Evolutionary conservation across 2,797 vertebrate genomes (phyloP), one percentile per base, ranked within the genome.

Genomic region (Schizopygopsis malacanthus): DNA sequence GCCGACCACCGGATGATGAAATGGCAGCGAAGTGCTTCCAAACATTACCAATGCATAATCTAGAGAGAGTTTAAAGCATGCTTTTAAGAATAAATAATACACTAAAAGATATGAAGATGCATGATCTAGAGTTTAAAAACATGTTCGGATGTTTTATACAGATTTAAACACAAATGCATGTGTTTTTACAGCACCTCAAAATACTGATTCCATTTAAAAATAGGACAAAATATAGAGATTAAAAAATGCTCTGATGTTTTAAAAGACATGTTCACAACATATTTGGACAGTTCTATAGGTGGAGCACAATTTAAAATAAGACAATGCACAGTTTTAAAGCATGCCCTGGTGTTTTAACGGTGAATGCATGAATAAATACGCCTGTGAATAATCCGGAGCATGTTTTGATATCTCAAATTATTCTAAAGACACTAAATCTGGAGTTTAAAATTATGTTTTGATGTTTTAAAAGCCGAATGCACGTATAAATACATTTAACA

Each of bases 1-100:
- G 54, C 6, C 9, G 16, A 50, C 16, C 22, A 39, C 52, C 22
- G 12, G 71, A 54, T 84, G 82, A 84, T 67, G 47, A 78, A 84
- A 70, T 39, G 47, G 28, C 41, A 72, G 6, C 4, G 2, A 69
- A 69, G 22, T 11, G 33, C 33, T 77, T 63, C 28, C 25, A 50
- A 39, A 65, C 43, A 52, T n/a, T 41, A 54, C 22, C 1, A n/a
- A 52, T 0, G 61, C 63, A 39, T 37, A 1, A 37, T 18, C 41
- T n/a, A 10, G 18, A 22, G 39, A 45, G 70, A 33, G 28, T 75
- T 76, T n/a, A 39, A 41, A 41, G 22, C 56, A 75, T 25, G 82
- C 79, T 67, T 8, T 8, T 0, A 8, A 50, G 37, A 41, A 59
- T n/a, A 72, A 33, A 33, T 16, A 33, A 16, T 65, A 33, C 33